A percentile compares a stretch with the other conserved stretches of the same genome.
Evolutionary conservation across 1,140 invertebrate species (phyloP).

Genomic region (Penaeus indicus): DNA sequence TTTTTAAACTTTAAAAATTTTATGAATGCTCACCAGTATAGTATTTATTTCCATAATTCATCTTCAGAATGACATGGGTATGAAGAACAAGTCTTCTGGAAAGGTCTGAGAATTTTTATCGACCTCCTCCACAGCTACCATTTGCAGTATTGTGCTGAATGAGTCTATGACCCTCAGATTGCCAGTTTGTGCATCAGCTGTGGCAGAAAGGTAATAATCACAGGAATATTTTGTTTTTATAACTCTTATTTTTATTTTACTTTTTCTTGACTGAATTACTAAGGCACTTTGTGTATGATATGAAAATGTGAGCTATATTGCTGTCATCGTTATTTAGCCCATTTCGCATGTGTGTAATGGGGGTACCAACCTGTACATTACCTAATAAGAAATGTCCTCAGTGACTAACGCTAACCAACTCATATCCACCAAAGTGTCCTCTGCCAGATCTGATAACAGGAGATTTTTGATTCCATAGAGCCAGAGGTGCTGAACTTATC

Average conservation of each 20-base stretch:
- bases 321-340: background rate
- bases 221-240: too few species aligned
- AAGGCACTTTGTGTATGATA: too few species aligned
- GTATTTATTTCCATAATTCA: too few species aligned
- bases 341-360: constrained; percentile 39
- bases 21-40: too few species aligned
- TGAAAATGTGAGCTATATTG: too few species aligned
- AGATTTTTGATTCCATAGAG: constrained; percentile 46
- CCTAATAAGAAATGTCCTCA: background rate
- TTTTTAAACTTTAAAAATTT: too few species aligned
- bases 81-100: background rate
- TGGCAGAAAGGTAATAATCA: constrained; percentile 35
- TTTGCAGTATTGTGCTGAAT: constrained; percentile 38
- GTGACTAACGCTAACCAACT: background rate
- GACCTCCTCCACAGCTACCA: background rate
- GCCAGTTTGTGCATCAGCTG: background rate
- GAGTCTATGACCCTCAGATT: background rate
- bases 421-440: constrained; percentile 18
- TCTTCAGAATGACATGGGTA: background rate
- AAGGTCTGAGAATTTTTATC: constrained; percentile 11
- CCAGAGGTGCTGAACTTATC: constrained; percentile 38
- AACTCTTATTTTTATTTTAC: background rate
- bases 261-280: background rate
- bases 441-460: constrained; percentile 43
- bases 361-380: constrained; percentile 25